Evolutionary conservation across 2,888 invertebrate species (phyloP).

Genomic region (Oscheius sp.): DNA sequence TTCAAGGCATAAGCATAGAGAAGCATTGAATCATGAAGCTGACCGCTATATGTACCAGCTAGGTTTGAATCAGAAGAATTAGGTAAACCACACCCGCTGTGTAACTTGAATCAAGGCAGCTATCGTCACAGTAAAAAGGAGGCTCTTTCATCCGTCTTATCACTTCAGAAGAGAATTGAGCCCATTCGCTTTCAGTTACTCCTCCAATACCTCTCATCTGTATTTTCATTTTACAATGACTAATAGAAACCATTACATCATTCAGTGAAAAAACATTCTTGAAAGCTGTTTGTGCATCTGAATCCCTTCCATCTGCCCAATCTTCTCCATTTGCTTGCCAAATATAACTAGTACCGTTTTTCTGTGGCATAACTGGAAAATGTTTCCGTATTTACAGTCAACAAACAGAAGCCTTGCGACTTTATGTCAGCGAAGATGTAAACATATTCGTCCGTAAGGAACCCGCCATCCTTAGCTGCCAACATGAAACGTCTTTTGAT

Average conservation of each 20-base stretch:
- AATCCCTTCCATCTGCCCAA: slow-evolving; percentile 48
- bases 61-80: too few species aligned
- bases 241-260: background rate
- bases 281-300: slow-evolving; percentile 44
- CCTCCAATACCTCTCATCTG: background rate
- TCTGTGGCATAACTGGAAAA: background rate
- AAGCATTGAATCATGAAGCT: slow-evolving; percentile 47
- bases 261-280: slow-evolving; percentile 14
- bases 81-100: background rate
- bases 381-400: background rate
- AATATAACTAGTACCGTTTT: slow-evolving; percentile 30
- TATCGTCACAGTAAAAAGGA: slow-evolving; percentile 49
- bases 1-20: slow-evolving; percentile 46
- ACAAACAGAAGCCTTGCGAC: slow-evolving; percentile 30
- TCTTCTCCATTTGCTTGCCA: slow-evolving; percentile 42
- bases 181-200: background rate
- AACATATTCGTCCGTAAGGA: slow-evolving; percentile 60
- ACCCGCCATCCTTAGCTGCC: slow-evolving; percentile 43
- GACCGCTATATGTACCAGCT: slow-evolving; percentile 41
- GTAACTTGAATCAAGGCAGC: slow-evolving; percentile 29
- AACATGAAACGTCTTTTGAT: slow-evolving; percentile 32
- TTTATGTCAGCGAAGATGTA: slow-evolving; percentile 55
- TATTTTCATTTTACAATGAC: background rate
- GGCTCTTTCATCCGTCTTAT: slow-evolving; percentile 42
- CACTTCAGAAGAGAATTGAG: background rate